Evolutionary conservation across 2,113 vertebrate species (phyloP).

Genomic region (Polypterus senegalus): DNA sequence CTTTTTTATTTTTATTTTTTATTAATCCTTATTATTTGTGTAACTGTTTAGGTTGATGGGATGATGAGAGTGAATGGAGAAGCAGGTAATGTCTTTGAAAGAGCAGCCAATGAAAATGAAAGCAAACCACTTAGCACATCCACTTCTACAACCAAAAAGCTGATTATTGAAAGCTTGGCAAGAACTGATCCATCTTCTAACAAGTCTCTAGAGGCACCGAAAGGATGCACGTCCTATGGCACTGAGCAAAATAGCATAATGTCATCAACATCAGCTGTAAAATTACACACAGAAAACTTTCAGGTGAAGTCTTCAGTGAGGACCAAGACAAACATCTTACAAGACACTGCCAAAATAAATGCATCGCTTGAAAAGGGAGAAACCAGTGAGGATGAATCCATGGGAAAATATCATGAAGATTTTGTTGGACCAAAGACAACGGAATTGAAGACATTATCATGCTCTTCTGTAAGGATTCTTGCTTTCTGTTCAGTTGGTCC

Average conservation of each 20-base stretch:
- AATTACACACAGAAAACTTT: too few relatives aligned
- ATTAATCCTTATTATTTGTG: background rate
- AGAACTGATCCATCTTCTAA: constrained; percentile 25
- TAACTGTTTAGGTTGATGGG: constrained; percentile 51
- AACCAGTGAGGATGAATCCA: too few relatives aligned
- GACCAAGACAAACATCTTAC: too few relatives aligned
- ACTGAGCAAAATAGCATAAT: constrained; percentile 28
- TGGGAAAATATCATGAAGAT: too few relatives aligned
- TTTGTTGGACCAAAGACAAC: too few relatives aligned
- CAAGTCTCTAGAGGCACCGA: constrained; percentile 20
- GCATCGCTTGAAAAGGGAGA: too few relatives aligned
- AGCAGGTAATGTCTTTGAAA: constrained; percentile 25
- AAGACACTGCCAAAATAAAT: too few relatives aligned
- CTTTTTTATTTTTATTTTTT: too few relatives aligned
- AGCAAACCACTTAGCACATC: constrained; percentile 26
- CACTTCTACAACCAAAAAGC: constrained; percentile 38
- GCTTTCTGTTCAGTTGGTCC: constrained; percentile 15
- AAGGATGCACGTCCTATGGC: constrained; percentile 19
- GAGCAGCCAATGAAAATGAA: constrained; percentile 38
- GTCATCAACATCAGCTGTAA: too few relatives aligned
- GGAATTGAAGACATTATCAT: background rate
- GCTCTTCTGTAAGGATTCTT: constrained; percentile 29
- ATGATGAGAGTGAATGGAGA: constrained; percentile 67
- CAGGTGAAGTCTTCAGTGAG: too few relatives aligned
- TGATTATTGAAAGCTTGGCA: constrained; percentile 43